These are phyloP conservation scores for Cyprinodon tularosa DNA, from an alignment of 2,113 vertebrate genomes.

Conservation along the genomic window DNA sequence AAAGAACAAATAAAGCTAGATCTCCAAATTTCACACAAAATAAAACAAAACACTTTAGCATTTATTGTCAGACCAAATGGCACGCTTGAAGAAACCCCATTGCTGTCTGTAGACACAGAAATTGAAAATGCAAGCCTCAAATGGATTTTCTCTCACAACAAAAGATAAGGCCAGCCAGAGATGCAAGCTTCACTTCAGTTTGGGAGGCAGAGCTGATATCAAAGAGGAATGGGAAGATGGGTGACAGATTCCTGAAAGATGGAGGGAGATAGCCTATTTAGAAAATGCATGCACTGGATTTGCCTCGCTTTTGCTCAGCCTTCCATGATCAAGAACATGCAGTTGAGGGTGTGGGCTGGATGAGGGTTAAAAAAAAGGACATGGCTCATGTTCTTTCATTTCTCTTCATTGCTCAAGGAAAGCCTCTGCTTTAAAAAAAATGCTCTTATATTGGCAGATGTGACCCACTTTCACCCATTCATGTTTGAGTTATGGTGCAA, in stretches of 20 bases:
- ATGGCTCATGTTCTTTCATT: slow-evolving; percentile 35
- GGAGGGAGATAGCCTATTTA: slow-evolving; percentile 41
- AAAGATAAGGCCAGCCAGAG: slow-evolving; percentile 39
- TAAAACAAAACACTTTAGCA: slow-evolving; percentile 1
- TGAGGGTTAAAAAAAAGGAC: slow-evolving; percentile 20
- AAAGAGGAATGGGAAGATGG: slow-evolving; percentile 40
- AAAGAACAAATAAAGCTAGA: neutral
- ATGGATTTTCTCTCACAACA: slow-evolving; percentile 37
- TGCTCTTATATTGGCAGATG: slow-evolving; percentile 72
- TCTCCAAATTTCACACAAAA: neutral
- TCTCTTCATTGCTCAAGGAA: slow-evolving; percentile 53
- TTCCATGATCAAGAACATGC: slow-evolving; percentile 3
- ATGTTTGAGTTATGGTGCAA: slow-evolving; percentile 36
- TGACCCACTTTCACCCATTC: slow-evolving; percentile 78
- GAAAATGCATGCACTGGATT: slow-evolving; percentile 24
- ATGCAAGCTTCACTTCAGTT: slow-evolving; percentile 25
- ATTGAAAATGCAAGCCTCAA: slow-evolving; percentile 51
- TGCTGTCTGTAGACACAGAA: slow-evolving; percentile 7
- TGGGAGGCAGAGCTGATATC: slow-evolving; percentile 33
- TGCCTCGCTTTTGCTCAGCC: slow-evolving; percentile 6
- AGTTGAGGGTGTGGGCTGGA: neutral
- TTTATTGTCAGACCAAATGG: slow-evolving; percentile 7
- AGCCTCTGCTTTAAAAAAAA: slow-evolving; percentile 39
- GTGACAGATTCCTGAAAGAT: slow-evolving; percentile 30
- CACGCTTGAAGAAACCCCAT: slow-evolving; percentile 4